A percentile compares a stretch with the other conserved stretches of the same genome.
Evolutionary conservation across 2,888 invertebrate species (phyloP).

Genomic region (Nyleta sp.): DNA sequence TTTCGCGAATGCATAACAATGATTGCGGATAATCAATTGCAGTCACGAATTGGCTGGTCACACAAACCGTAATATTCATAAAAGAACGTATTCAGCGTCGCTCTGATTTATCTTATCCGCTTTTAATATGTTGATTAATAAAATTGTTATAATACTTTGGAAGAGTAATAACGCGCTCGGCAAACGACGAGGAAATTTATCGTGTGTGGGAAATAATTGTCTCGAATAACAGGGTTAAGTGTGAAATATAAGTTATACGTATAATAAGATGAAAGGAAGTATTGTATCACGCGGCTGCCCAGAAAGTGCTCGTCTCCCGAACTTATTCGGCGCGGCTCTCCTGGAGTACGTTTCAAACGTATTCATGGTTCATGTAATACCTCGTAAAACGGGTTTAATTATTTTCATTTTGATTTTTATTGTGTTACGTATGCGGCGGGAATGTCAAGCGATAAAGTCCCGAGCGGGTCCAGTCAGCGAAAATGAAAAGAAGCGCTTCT

Average conservation of each 20-base stretch:
- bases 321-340: slow-evolving; percentile 9
- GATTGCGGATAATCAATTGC: too few relatives aligned
- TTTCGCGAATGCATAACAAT: too few relatives aligned
- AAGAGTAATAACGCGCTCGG: slow-evolving; percentile 15
- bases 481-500: too few relatives aligned
- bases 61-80: background rate
- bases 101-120: background rate
- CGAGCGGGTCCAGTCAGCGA: too few relatives aligned
- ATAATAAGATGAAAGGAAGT: slow-evolving; percentile 30
- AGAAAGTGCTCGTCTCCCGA: slow-evolving; percentile 4
- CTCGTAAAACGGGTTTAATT: slow-evolving; percentile 12
- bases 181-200: slow-evolving; percentile 10
- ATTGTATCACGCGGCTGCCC: slow-evolving; percentile 9
- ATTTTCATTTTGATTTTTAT: slow-evolving; percentile 11
- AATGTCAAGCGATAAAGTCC: too few relatives aligned
- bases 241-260: slow-evolving; percentile 16
- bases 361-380: slow-evolving; percentile 3
- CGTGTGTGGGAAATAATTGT: slow-evolving; percentile 28
- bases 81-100: background rate
- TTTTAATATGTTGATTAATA: slow-evolving; percentile 1
- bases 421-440: too few relatives aligned
- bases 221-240: slow-evolving; percentile 17
- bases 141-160: slow-evolving; percentile 1
- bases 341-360: background rate
- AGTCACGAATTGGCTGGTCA: too few relatives aligned